Evolutionary conservation across 2,888 invertebrate species (phyloP), one percentile per base, ranked within the genome.

Genomic region (Xestia c-nigrum): DNA sequence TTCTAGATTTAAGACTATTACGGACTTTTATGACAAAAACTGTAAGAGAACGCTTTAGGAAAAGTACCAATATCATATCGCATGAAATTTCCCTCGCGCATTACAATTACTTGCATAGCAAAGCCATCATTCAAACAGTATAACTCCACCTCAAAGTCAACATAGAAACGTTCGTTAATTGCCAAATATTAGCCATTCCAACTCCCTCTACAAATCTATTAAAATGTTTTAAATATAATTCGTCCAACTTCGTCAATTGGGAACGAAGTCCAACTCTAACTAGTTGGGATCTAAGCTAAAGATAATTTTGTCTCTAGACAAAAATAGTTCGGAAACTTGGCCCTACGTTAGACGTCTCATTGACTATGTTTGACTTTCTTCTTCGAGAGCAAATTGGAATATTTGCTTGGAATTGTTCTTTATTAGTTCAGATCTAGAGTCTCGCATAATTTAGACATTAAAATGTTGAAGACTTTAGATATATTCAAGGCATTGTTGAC

Each of bases 201-300:
- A 86, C 79, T 85, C 72, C 38, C 47, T 72, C 69, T 73, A 68
- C 55, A 72, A 76, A 77, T 80, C 83, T 83, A 85, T 87, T 73
- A 77, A 73, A 82, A 82, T 85, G 72, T 82, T 86, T 80, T 81
- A 79, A 82, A 87, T 81, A 83, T 79, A 74, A 81, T 83, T 76
- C 65, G 57, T 52, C 57, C 40, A 85, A 84, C 79, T 83, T 83
- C 61, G 71, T 70, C 82, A 76, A 61, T 82, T 80, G 69, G 67
- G 74, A 76, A 79, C 68, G 19, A 59, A 68, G 50, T 69, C 57
- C 43, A 78, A 85, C 65, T 70, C 31, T 5, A 83, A 85, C 81
- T 88, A 85, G 82, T 86, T 77, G 70, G 69, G 61, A 76, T 73
- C 76, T 85, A 78, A 80, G 71, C 77, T 83, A 78, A 57, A 74